Conservation (phyloP, 2,888 invertebrate genomes). For the Eustalomyia histrio region DNA sequence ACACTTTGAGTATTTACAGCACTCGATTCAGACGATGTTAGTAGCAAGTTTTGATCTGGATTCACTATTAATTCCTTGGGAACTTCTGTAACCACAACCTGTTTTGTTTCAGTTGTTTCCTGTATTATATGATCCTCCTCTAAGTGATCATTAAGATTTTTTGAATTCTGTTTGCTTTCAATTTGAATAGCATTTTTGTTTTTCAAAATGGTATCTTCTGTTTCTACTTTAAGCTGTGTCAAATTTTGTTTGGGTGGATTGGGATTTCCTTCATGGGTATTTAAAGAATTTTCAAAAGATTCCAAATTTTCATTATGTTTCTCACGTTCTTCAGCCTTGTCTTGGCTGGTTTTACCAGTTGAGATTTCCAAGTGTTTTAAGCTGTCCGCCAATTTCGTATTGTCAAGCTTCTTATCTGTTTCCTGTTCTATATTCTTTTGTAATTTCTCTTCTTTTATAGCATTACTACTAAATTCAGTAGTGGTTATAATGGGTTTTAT, state of each 20-base stretch:
- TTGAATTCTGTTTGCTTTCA: background rate
- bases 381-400: background rate
- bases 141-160: background rate
- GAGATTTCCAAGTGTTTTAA: background rate
- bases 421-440: background rate
- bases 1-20: too few species aligned
- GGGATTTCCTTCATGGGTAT: background rate
- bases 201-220: background rate
- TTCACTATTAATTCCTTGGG: background rate
- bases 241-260: background rate
- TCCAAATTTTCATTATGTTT: background rate
- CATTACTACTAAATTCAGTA: constrained; percentile 35
- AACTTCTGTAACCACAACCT: background rate
- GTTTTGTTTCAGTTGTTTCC: background rate
- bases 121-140: background rate
- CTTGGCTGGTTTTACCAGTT: background rate
- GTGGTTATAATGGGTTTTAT: background rate
- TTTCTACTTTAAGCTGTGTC: background rate
- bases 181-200: background rate
- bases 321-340: background rate
- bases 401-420: background rate
- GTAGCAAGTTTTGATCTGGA: too few species aligned
- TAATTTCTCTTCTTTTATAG: constrained; percentile 19
- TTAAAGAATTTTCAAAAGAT: background rate
- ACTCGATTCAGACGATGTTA: too few species aligned